Evolutionary conservation across 2,113 vertebrate species (phyloP), one percentile per base, ranked within the genome.

Genomic region (Thunnus maccoyii): DNA sequence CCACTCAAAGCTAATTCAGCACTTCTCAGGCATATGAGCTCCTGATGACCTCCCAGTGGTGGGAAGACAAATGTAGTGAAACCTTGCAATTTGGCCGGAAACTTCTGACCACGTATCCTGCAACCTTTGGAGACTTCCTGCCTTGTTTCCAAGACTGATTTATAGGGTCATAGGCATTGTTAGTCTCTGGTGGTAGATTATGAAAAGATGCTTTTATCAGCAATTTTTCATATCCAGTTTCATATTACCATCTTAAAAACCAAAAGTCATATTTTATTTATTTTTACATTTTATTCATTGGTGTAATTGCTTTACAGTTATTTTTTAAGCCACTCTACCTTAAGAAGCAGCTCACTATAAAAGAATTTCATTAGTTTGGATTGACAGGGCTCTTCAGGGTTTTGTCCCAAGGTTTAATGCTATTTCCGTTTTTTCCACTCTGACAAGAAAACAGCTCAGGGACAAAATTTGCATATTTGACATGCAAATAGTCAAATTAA

Each of bases 1-100:
- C 79, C 54, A 68, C 72, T 84, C 61, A 55, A 81, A 66, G 73
- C 67, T 51, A 79, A 79, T 72, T 84, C 82, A 81, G 84, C 78
- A 87, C 54, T 87, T 86, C 58, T 84, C 67, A 62, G 51, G 75
- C 70, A 86, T 51, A 83, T 27, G 66, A 78, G 84, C 61, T 75
- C 30, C 70, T 70, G 76, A 83, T 92, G 66, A 88, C 66, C 57
- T 88, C 67, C 46, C 63, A 55, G 75, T 72, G 54, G 78, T 71
- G 20, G 16, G 60, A 22, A 82, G 75, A 70, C 69, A 78, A 81
- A 80, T 67, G 17, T 2, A 51, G 51, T 44, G 54, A 64, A 77
- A 61, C 46, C 54, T 70, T 78, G 58, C 16, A 9, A 74, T 76
- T 75, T 67, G 27, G 48, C 54, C 27, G 11, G 4, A 65, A 70